phyloP scores from a whole-genome alignment of 2,113 vertebrate genomes.

The Pseudorasbora parva region DNA sequence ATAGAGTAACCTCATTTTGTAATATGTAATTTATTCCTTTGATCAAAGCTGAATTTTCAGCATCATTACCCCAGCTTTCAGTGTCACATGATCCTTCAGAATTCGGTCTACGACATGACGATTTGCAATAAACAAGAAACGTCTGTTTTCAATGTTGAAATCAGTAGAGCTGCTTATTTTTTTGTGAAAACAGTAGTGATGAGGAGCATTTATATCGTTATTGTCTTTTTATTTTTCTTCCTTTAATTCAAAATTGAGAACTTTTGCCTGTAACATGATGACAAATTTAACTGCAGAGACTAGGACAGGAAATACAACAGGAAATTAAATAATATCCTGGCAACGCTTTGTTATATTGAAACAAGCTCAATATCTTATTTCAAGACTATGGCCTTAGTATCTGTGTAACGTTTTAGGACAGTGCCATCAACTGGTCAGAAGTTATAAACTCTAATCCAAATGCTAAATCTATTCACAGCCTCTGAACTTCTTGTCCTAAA shows the following conservation, averaged over 20 bases:
- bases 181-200: no score
- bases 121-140: neutral
- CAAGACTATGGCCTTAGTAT: neutral
- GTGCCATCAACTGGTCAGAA: constrained; percentile 8
- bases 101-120: neutral
- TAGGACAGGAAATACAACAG: neutral
- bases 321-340: neutral
- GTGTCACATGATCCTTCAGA: neutral
- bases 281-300: neutral
- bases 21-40: no score
- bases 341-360: neutral
- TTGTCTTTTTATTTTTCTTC: no score
- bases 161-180: neutral
- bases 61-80: no score
- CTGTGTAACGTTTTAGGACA: neutral
- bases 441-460: neutral
- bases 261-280: neutral
- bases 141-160: neutral
- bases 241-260: neutral
- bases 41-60: no score
- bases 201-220: no score
- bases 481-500: neutral
- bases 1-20: no score
- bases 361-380: neutral
- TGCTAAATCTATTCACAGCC: neutral